phyloP scores from a whole-genome alignment of 2,113 vertebrate genomes.

The Grus americana region DNA sequence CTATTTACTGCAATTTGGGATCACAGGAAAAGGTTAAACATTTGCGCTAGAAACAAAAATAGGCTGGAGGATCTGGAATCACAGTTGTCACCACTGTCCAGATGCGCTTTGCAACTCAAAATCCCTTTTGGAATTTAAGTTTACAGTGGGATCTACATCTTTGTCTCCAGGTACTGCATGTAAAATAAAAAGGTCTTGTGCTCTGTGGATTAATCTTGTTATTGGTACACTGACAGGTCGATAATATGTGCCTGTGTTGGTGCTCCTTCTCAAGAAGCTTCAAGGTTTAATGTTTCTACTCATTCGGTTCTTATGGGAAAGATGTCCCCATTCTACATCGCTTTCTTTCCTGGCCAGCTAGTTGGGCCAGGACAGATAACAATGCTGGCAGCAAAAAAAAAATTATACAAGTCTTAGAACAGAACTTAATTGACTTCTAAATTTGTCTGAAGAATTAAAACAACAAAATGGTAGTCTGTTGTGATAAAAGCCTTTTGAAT shows the following conservation, averaged over 20 bases:
- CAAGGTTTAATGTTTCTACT: not conserved
- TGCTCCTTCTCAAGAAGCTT: not conserved
- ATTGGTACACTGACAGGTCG: not conserved
- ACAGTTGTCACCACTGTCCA: not conserved
- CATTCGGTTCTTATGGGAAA: not conserved
- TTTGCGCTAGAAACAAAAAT: not conserved
- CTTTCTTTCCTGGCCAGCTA: not conserved
- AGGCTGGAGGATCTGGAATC: not conserved
- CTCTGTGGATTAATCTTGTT: not conserved
- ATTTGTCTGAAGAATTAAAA: not conserved
- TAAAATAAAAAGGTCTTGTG: not conserved
- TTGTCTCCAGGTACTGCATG: rapidly evolving
- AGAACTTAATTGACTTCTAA: not conserved
- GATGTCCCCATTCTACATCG: not conserved
- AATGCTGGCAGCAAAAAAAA: not conserved
- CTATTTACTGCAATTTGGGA: not conserved
- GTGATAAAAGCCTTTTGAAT: not conserved
- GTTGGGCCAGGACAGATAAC: not conserved
- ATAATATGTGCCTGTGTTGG: not conserved
- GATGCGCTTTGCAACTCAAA: not conserved
- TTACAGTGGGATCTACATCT: not conserved
- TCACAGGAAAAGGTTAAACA: not conserved
- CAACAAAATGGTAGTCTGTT: not conserved
- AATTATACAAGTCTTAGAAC: not conserved
- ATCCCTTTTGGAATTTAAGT: not conserved